Conservation (phyloP, 1,140 invertebrate species). For the Drosophila pruinosa region DNA sequence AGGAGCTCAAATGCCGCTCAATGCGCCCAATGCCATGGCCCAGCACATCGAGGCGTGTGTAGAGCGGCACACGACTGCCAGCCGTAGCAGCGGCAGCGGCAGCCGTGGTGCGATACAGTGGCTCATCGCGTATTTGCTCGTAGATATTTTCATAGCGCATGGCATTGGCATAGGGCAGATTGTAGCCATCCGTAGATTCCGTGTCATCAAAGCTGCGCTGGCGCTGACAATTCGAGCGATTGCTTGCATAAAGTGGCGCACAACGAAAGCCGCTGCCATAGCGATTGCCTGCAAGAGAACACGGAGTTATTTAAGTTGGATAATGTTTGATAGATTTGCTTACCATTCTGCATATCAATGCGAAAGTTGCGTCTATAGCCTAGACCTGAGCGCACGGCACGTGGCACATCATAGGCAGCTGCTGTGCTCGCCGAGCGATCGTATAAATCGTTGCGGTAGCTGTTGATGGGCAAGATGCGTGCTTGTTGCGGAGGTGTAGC, state of each 20-base stretch:
- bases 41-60: slow-evolving; percentile 84
- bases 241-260: slow-evolving; percentile 56
- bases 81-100: slow-evolving; percentile 52
- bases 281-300: slow-evolving; percentile 59
- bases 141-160: slow-evolving; percentile 83
- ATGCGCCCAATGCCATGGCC: slow-evolving; percentile 85
- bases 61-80: slow-evolving; percentile 82
- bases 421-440: slow-evolving; percentile 63
- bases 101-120: slow-evolving; percentile 67
- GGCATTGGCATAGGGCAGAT: slow-evolving; percentile 54
- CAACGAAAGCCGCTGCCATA: slow-evolving; percentile 55
- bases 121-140: slow-evolving; percentile 84
- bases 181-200: slow-evolving; percentile 81
- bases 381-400: slow-evolving; percentile 75
- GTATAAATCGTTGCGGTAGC: slow-evolving; percentile 81
- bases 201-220: slow-evolving; percentile 82
- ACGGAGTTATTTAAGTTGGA: not conserved
- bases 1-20: slow-evolving; percentile 84
- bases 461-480: slow-evolving; percentile 64
- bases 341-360: slow-evolving; percentile 78
- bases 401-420: slow-evolving; percentile 78
- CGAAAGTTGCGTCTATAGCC: slow-evolving; percentile 81
- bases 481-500: slow-evolving; percentile 38
- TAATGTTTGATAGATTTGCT: not conserved
- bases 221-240: slow-evolving; percentile 59